Evolutionary conservation across 2,113 vertebrate species (phyloP).

Genomic region (Atlantisia rogersi): DNA sequence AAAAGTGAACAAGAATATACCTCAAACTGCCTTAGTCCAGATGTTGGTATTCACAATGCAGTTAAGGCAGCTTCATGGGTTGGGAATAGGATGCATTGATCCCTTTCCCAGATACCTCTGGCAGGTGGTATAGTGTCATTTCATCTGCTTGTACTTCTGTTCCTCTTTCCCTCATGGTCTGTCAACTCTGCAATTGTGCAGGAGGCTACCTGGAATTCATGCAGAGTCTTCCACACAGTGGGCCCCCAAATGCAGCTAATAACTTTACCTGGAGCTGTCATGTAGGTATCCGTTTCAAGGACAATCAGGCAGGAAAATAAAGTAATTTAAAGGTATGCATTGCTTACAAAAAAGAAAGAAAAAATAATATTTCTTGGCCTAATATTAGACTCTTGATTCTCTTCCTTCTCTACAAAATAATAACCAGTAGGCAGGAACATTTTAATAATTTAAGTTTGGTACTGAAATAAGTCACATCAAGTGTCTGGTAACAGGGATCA

Average conservation of each 20-base stretch:
- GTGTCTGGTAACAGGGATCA: background rate
- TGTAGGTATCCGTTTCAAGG: background rate
- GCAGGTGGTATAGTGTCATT: background rate
- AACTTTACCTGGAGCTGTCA: background rate
- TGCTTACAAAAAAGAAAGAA: background rate
- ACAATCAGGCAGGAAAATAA: background rate
- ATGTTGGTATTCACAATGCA: background rate
- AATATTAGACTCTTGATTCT: background rate
- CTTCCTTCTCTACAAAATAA: background rate
- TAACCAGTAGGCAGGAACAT: background rate
- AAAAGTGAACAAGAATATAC: background rate
- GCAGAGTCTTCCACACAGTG: background rate
- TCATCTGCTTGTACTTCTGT: background rate
- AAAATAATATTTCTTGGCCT: rapidly evolving
- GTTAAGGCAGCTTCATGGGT: background rate
- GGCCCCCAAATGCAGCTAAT: background rate
- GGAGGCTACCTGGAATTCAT: background rate
- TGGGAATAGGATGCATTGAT: background rate
- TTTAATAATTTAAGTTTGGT: background rate
- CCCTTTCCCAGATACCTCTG: background rate
- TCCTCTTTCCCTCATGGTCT: background rate
- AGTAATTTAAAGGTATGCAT: background rate
- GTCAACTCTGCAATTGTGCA: background rate
- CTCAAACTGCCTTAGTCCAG: background rate
- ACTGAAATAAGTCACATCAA: background rate